Evolutionary conservation across 2,113 vertebrate genomes (phyloP), one percentile per base, ranked within the genome.

Genomic region (Anoplopoma fimbria): DNA sequence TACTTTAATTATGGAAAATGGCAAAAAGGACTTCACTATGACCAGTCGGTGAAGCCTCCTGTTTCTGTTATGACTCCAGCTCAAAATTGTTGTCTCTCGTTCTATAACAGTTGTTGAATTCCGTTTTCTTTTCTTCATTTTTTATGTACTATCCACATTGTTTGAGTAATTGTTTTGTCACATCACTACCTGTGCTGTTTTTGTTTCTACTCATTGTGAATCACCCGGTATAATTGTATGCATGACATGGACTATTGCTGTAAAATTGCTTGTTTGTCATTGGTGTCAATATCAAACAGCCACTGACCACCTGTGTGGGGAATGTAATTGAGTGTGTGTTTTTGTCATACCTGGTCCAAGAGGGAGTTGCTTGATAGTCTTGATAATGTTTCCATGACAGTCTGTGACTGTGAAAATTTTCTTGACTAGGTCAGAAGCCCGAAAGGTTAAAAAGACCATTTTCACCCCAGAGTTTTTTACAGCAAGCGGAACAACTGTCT

Each of bases 321-420:
- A 19, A 25, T 33, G n/a, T 47, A 6, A 29, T 40, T 53, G 23
- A n/a, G n/a, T 65, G 38, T 65, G 49, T 53, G 23, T 72, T 12
- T n/a, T 38, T 3, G 27, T 63, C 75, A 53, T 76, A 79, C 87
- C 71, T 76, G 70, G 38, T 2, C 6, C 2, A 36, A 83, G 71
- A 64, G 1, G 10, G 47, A 79, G 38, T 45, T 63, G 6, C 38
- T 33, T 51, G 40, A 75, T 6, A 6, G 60, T 8, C 19, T 21
- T 62, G 65, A 82, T 38, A 19, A 40, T 40, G 6, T 82, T 63
- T 83, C 67, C 76, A 60, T 64, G 14, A 29, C n/a, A 12, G 33
- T 80, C 72, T 45, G 34, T 88, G 42, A 85, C 10, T 7, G 68
- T 73, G 72, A 83, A 83, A 73, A 73, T 69, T 17, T 74, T 49